Evolutionary conservation across 37 sponge, comb jelly and placozoan genomes (phyloP), one percentile per base, ranked within the genome.

Genomic region (Oopsacas minuta): DNA sequence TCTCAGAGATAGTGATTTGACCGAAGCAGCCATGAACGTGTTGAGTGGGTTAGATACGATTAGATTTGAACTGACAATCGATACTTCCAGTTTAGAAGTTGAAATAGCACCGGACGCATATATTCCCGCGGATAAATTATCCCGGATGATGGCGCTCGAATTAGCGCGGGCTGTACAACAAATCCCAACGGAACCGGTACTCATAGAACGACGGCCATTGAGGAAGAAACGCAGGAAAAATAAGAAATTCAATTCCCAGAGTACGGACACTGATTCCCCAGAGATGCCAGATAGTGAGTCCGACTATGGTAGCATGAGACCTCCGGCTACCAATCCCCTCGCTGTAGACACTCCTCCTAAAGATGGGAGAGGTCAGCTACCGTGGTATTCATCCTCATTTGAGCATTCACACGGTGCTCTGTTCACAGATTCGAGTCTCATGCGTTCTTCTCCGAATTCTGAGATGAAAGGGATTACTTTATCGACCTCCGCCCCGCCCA

Each of bases 1-100:
- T 81, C 25, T 93, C 81, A 86, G 88, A 38, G 87, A 91, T 83
- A 10, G 1, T 25, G 38, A 37, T 15, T 17, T 36, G 36, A 12
- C 83, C 8, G 3, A 5, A 10, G 39, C 83, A 28, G 39, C 38
- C n/a, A 82, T 37, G 8, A 36, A 82, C 36, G 39, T 36, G 7
- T 23, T 82, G 38, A 82, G 83, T 38, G 39, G 83, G 3, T 28
- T 38, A 7, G 83, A 37, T 25, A 61, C 22, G 28, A 32, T 61
- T 12, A 10, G 75, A 12, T 61, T 61, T n/a, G 75, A 61, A 20
- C 22, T 61, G 75, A 61, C 75, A 25, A 10, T 61, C 20, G 75
- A 61, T n/a, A 61, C 75, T 10, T 10, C 75, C 28, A 61, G 83
- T 82, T 36, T 36, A 20, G 83, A 82, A 82, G 36, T 37, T 3